A percentile compares a stretch with the other conserved stretches of the same genome.
phyloP scores from a whole-genome alignment of 2,888 invertebrate genomes.

The Euphydryas editha region DNA sequence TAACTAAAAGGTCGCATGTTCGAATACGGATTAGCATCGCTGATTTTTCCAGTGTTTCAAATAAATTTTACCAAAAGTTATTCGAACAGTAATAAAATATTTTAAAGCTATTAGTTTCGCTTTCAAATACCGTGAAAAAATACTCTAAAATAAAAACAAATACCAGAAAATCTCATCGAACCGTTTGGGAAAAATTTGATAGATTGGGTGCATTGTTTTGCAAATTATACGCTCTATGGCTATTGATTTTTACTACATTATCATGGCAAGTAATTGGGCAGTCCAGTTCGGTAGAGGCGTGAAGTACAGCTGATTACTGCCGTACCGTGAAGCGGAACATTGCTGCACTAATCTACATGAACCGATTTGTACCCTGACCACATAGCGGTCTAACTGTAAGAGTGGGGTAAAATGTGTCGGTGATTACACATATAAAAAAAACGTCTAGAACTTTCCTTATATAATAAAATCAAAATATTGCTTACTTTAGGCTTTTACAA shows the following conservation, averaged over 20 bases:
- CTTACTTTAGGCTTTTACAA: no score
- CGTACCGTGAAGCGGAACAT: constrained; percentile 58
- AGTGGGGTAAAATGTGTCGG: constrained; percentile 1
- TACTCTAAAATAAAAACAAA: not conserved
- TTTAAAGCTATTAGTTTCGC: not conserved
- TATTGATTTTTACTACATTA: constrained; percentile 5
- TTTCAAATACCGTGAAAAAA: not conserved
- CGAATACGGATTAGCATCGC: no score
- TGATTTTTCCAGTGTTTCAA: no score
- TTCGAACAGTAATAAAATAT: not conserved
- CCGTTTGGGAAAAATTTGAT: not conserved
- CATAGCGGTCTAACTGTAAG: constrained; percentile 35
- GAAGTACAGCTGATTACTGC: constrained; percentile 57
- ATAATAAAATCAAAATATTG: no score
- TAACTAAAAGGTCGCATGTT: no score
- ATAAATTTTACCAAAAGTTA: not conserved
- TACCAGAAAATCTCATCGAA: not conserved
- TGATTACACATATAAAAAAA: not conserved
- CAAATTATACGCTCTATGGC: constrained; percentile 11
- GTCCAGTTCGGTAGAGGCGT: constrained; percentile 25
- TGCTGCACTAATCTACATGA: constrained; percentile 42
- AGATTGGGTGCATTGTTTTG: constrained; percentile 10
- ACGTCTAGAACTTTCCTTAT: no score
- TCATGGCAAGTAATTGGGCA: constrained; percentile 24
- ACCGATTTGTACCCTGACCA: constrained; percentile 29